A percentile compares a stretch with the other conserved stretches of the same genome.
Conservation (phyloP, 1,140 invertebrate species). For the Sycobia sp. region DNA sequence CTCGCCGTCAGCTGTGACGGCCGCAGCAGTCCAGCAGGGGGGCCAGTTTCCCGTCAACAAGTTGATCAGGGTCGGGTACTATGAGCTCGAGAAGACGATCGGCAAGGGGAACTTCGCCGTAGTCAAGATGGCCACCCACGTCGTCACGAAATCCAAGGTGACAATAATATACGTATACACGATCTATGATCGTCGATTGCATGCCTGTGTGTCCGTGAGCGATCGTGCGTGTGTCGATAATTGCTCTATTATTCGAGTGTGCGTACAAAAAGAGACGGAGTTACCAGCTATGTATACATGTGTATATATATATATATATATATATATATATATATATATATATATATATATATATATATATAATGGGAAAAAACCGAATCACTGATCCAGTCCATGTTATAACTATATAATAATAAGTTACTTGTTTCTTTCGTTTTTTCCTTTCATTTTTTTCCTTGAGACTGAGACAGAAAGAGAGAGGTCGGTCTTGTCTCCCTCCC, state of each 20-base stretch:
- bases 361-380: neutral
- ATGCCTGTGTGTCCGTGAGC: slow-evolving; percentile 15
- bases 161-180: too few relatives aligned
- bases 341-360: too few relatives aligned
- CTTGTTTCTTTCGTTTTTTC: too few relatives aligned
- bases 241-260: too few relatives aligned
- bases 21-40: neutral
- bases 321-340: too few relatives aligned
- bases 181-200: neutral
- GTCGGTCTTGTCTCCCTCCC: too few relatives aligned
- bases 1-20: neutral
- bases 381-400: neutral
- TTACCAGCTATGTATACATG: neutral
- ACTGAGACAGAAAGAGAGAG: neutral
- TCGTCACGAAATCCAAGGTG: slow-evolving; percentile 98
- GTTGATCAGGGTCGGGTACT: slow-evolving; percentile 92
- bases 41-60: slow-evolving; percentile 66
- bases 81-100: slow-evolving; percentile 94
- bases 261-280: too few relatives aligned
- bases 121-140: slow-evolving; percentile 96
- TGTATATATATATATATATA: too few relatives aligned
- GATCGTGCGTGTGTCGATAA: neutral
- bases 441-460: neutral
- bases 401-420: too few relatives aligned
- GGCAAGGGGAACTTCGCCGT: slow-evolving; percentile 99